Evolutionary conservation across 2,797 vertebrate genomes (phyloP), one percentile per base, ranked within the genome.

Genomic region (Alcedo quadribrachys): DNA sequence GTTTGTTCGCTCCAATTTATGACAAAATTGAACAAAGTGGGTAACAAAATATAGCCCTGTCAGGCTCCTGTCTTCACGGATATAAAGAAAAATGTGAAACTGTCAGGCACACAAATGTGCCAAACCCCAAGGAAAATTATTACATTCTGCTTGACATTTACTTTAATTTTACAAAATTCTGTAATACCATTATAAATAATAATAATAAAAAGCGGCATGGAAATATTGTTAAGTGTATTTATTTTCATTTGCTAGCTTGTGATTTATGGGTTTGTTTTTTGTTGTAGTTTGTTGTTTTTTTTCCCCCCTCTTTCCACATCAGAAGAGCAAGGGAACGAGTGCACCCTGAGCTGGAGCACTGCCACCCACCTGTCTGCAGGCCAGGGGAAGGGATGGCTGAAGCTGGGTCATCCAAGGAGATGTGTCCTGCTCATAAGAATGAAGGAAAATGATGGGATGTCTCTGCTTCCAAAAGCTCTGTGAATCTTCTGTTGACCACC

Each of bases 1-100:
- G 95, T 94, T 92, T 79, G 6, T 87, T 97, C 74, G 0, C 94
- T 97, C 94, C 94, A 93, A 96, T 97, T 98, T 97, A 97, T 76
- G 94, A 93, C 95, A 95, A 96, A 96, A 97, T 96, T 94, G 94
- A 95, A 69, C 46, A 87, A 96, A 97, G 86, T 96, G 85, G 95
- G 94, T 96, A 95, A 97, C 91, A 95, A 97, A 97, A 97, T 97
- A 96, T 90, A 97, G 96, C 87, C 87, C 89, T 97, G 97, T 96
- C 95, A 96, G 93, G 83, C 79, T 94, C 85, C 92, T 96, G 96
- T 96, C 97, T 97, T 95, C 58, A 73, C 3, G 46, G 93, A 97
- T 97, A 98, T 97, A 96, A 97, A 97, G 96, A 97, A 96, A 97
- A 97, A 97, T 97, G 96, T 83, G 97, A 89, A 95, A 90, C 93